Percentiles rank a stretch among this genome's conserved stretches.
Evolutionary conservation across 1,140 invertebrate species (phyloP).

Genomic region (Orchesella cincta): DNA sequence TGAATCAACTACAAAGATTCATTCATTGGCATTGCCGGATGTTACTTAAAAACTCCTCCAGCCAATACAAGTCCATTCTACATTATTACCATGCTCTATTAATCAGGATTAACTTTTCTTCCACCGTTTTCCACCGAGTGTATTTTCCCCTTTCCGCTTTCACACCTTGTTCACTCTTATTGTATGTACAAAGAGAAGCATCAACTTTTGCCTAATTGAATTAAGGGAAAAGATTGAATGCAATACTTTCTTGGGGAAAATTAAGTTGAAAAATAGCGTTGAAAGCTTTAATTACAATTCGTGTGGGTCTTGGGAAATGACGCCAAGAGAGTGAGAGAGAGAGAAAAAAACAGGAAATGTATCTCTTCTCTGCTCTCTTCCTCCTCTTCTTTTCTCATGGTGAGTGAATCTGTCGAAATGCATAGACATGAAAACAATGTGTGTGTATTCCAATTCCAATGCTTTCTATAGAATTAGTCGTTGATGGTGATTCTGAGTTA

Average conservation of each 20-base stretch:
- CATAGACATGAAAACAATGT: too few relatives aligned
- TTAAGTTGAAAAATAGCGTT: slow-evolving; percentile 17
- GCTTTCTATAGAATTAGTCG: too few relatives aligned
- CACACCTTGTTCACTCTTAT: neutral
- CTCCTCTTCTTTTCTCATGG: neutral
- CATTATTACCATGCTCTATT: too few relatives aligned
- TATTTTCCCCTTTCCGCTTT: neutral
- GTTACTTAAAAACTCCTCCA: too few relatives aligned
- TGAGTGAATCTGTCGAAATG: too few relatives aligned
- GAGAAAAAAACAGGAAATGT: too few relatives aligned
- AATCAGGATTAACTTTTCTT: neutral
- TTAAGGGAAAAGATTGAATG: slow-evolving; percentile 12
- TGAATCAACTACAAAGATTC: too few relatives aligned
- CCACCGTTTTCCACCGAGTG: neutral
- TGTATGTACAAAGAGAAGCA: neutral
- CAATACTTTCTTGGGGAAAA: slow-evolving; percentile 15
- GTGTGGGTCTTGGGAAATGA: neutral
- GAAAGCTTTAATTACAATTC: slow-evolving; percentile 21
- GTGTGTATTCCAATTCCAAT: too few relatives aligned
- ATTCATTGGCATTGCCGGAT: too few relatives aligned
- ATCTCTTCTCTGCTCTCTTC: neutral
- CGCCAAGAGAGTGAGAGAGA: too few relatives aligned
- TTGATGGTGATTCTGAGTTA: too few relatives aligned
- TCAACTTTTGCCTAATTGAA: slow-evolving; percentile 7
- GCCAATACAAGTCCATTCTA: too few relatives aligned